Base-by-base conservation (phyloP, 2,888 invertebrate genomes). In the Epicampocera succincta region DNA sequence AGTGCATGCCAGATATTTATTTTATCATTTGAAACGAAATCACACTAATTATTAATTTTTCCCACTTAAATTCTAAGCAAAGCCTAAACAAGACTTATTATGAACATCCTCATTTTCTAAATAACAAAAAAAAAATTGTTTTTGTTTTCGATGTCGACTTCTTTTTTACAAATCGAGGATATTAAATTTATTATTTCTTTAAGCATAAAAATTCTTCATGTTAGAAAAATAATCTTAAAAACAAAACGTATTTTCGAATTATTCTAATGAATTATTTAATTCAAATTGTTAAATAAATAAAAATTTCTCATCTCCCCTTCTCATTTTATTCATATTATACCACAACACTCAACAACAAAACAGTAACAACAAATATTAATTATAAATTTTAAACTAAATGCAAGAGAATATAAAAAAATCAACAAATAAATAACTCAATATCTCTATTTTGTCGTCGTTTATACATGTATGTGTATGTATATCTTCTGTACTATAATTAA, bases 391-490 rank as follows among this genome's bases (percentile, higher is more conserved):
- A 58, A 78, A 66, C 5, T 54, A 58, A 2, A 63, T 25, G 46
- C 13, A 50, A 46, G 44, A 52, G 44, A 54, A 1, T 21, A 74
- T 29, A 56, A 15, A 48, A 68, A 33, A 19, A 50, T 21, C 4
- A 68, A 42, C 12, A 25, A 54, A 73, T 11, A 72, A 73, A 71
- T 44, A 48, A 72, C 65, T 69, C 68, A 73, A 68, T 63, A 68
- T 56, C 58, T 73, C 80, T 81, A 75, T 78, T 82, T 82, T 82
- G 78, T 82, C 82, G 82, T 82, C 78, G 78, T 82, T 78, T 75
- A 65, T 71, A 54, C 75, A 60, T 74, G 52, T 68, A 69, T 12
- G 2, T 74, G 52, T 68, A 69, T 12, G 2, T 61, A 29, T 19
- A 48, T 56, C 44, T 52, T 63, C 42, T 63, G 33, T 54, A 76